phyloP scores from a whole-genome alignment of 2,888 invertebrate genomes.

The Epiperipatus broadwayi region DNA sequence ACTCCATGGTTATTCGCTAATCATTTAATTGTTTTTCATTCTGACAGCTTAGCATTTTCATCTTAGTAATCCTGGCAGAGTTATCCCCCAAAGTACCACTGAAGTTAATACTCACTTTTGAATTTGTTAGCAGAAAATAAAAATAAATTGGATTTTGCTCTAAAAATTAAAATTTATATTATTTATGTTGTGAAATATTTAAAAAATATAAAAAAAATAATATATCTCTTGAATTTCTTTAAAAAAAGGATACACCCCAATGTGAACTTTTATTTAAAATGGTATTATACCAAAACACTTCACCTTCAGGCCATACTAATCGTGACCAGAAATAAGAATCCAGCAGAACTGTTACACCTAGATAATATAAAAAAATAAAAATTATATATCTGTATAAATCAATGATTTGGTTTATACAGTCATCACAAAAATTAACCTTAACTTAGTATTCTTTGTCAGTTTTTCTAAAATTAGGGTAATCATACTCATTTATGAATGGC shows the following conservation, averaged over 20 bases:
- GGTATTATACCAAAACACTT: constrained; percentile 89
- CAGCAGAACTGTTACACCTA: constrained; percentile 50
- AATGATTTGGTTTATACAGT: neutral
- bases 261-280: constrained; percentile 78
- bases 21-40: too few relatives aligned
- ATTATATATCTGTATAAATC: constrained; percentile 6
- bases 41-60: too few relatives aligned
- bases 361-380: constrained; percentile 39
- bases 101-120: too few relatives aligned
- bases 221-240: constrained; percentile 6
- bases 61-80: too few relatives aligned
- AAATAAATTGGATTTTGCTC: neutral
- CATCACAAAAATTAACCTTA: too few relatives aligned
- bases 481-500: constrained; percentile 1
- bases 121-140: too few relatives aligned
- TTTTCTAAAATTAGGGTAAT: too few relatives aligned
- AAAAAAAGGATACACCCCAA: constrained; percentile 85
- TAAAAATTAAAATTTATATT: neutral
- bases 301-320: constrained; percentile 82
- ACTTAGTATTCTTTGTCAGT: too few relatives aligned
- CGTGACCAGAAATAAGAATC: constrained; percentile 85
- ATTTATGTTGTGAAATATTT: constrained; percentile 3
- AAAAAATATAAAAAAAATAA: neutral
- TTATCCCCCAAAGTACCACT: too few relatives aligned
- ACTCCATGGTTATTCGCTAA: too few relatives aligned